These are phyloP conservation scores for Sternotherus odoratus DNA, from an alignment of 2,797 vertebrate species.

Conservation along the genomic window DNA sequence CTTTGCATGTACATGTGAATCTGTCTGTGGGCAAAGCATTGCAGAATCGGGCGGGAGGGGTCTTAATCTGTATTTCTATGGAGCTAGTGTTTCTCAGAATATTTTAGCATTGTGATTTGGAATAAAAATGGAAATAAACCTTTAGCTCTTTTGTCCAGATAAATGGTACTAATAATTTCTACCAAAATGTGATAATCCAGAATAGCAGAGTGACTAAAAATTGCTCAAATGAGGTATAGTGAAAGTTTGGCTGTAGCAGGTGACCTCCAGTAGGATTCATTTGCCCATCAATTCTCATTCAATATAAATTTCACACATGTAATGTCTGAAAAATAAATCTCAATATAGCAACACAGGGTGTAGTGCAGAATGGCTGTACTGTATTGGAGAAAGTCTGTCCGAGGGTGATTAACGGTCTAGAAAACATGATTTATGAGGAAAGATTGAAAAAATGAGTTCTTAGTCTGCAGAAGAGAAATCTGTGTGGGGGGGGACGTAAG, in stretches of 20 bases:
- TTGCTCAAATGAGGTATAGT: neutral
- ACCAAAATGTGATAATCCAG: neutral
- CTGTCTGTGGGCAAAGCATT: neutral
- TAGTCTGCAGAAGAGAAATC: too few relatives aligned
- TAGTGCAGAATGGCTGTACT: neutral
- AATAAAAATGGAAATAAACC: neutral
- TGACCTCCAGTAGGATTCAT: neutral
- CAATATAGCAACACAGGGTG: neutral
- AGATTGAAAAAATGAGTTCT: neutral
- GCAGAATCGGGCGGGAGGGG: neutral
- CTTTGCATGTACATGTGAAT: neutral
- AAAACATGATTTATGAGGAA: neutral
- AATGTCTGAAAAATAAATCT: neutral
- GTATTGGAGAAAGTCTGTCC: rapidly evolving
- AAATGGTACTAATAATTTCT: rapidly evolving
- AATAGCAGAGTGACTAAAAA: neutral
- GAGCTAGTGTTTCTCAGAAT: neutral
- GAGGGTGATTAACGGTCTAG: too few relatives aligned
- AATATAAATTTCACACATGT: neutral
- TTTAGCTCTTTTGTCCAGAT: rapidly evolving
- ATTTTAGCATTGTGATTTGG: neutral
- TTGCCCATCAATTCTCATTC: slow-evolving; percentile 9
- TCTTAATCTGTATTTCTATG: rapidly evolving
- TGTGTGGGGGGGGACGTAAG: neutral
- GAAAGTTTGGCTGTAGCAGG: neutral